Conservation (phyloP, 1,140 invertebrate genomes). For the Polyergus mexicanus region DNA sequence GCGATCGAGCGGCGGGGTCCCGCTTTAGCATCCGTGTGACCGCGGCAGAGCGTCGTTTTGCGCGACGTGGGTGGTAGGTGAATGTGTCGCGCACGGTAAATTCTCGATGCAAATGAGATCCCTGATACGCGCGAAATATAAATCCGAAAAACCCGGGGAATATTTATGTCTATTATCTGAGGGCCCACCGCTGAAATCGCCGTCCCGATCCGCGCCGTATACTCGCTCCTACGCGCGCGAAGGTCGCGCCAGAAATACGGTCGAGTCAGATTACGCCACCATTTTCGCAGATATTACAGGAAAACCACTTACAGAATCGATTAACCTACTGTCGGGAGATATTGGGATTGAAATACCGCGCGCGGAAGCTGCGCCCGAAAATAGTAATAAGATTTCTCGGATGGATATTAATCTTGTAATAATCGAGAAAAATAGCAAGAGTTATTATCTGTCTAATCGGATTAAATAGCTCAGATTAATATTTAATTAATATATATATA, state of each 20-base stretch:
- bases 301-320: constrained; percentile 62
- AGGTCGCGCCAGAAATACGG: constrained; percentile 56
- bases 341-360: constrained; percentile 57
- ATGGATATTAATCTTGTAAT: constrained; percentile 22
- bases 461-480: neutral
- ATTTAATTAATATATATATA: neutral
- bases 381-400: constrained; percentile 41
- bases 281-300: constrained; percentile 60
- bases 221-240: neutral
- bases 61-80: constrained; percentile 47
- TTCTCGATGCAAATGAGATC: constrained; percentile 85
- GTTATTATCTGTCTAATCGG: neutral
- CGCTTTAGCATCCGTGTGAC: neutral
- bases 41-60: constrained; percentile 6
- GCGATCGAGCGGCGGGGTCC: constrained; percentile 12
- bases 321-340: constrained; percentile 59
- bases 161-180: constrained; percentile 86
- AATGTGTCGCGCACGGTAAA: constrained; percentile 78
- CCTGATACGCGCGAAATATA: constrained; percentile 85
- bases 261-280: constrained; percentile 55
- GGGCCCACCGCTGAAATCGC: constrained; percentile 67
- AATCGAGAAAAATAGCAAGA: constrained; percentile 5
- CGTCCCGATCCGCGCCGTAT: neutral
- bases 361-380: constrained; percentile 8
- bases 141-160: constrained; percentile 83